A percentile compares a stretch with the other conserved stretches of the same genome.
Evolutionary conservation across 1,140 invertebrate genomes (phyloP).

Genomic region (Drosophila equinoxialis): DNA sequence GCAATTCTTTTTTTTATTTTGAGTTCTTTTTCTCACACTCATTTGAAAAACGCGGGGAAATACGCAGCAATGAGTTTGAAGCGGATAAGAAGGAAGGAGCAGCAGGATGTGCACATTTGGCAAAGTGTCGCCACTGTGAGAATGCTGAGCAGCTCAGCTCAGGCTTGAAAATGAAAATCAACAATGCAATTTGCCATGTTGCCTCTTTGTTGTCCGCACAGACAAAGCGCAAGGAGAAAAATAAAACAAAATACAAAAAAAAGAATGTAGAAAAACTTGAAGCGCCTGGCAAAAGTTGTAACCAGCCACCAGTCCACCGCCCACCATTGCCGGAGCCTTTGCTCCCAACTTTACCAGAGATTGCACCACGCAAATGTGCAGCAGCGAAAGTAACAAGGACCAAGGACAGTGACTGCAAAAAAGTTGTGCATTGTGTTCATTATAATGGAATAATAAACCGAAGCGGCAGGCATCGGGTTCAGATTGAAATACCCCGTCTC

Average conservation of each 20-base stretch:
- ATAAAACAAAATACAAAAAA: constrained; percentile 27
- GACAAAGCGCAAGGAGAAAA: constrained; percentile 19
- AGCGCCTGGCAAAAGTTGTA: constrained; percentile 57
- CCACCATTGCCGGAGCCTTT: background rate
- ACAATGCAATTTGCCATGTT: constrained; percentile 78
- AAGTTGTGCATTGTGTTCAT: constrained; percentile 77
- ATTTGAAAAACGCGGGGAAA: constrained; percentile 57
- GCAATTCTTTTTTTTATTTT: constrained; percentile 33
- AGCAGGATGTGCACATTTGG: constrained; percentile 53
- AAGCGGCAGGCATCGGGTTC: constrained; percentile 42
- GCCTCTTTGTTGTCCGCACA: constrained; percentile 44
- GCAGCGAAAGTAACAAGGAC: constrained; percentile 59
- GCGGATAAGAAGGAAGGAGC: constrained; percentile 10
- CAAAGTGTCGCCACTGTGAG: constrained; percentile 64
- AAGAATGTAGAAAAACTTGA: constrained; percentile 65
- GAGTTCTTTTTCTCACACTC: constrained; percentile 49
- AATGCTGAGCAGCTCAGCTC: constrained; percentile 38
- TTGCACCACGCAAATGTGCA: constrained; percentile 75
- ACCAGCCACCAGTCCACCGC: constrained; percentile 28
- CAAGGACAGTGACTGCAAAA: constrained; percentile 51
- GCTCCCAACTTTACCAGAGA: constrained; percentile 43
- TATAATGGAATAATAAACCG: constrained; percentile 79
- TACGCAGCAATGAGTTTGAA: constrained; percentile 69
- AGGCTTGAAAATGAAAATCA: constrained; percentile 81
- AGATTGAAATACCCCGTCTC: constrained; percentile 30